phyloP scores from a whole-genome alignment of 1,140 invertebrate genomes.

The Teleogryllus occipitalis region DNA sequence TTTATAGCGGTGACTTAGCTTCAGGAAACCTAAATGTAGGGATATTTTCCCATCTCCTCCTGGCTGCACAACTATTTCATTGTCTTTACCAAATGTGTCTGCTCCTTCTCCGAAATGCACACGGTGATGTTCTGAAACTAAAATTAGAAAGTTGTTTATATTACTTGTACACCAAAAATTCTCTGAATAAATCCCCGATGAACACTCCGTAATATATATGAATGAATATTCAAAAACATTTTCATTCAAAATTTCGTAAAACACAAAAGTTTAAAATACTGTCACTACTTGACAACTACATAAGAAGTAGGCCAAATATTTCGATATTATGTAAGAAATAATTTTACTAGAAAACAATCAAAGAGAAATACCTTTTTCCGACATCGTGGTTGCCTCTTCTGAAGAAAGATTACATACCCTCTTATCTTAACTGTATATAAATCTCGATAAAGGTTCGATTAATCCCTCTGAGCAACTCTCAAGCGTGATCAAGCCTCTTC shows the following conservation, averaged over 20 bases:
- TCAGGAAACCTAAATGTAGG: conserved; percentile 37
- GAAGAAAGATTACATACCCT: background rate
- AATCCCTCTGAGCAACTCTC: background rate
- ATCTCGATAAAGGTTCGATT: background rate
- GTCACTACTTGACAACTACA: no score
- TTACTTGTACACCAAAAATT: no score
- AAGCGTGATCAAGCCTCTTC: background rate
- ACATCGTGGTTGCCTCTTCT: background rate
- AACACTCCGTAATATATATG: no score
- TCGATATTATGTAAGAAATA: no score
- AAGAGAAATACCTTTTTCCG: background rate
- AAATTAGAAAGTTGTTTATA: background rate
- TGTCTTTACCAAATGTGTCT: conserved; percentile 31
- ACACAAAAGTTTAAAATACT: no score
- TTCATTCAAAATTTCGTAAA: no score
- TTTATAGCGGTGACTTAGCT: conserved; percentile 36
- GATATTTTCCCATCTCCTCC: conserved; percentile 29
- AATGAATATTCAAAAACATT: no score
- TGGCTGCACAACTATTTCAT: conserved; percentile 33
- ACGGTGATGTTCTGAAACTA: conserved; percentile 30
- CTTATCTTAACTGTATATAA: background rate
- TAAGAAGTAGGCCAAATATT: no score
- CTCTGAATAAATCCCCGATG: no score
- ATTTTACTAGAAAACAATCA: no score
- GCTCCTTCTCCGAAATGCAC: conserved; percentile 35